These are phyloP conservation scores for Sebastes miniatus DNA, from an alignment of 2,797 vertebrate species.

Conservation along the genomic window DNA sequence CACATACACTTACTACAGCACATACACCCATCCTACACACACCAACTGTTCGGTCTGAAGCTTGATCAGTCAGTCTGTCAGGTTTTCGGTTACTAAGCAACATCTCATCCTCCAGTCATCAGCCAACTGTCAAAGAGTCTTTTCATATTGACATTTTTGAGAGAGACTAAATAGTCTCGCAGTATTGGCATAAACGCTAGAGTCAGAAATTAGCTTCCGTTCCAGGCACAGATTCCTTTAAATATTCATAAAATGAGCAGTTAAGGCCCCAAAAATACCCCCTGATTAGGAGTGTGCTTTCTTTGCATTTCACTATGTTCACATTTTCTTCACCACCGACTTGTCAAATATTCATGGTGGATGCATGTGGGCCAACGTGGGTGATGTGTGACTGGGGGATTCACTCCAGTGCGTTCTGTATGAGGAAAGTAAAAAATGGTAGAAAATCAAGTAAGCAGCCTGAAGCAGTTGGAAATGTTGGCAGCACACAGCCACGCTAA, in stretches of 20 bases:
- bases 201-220: constrained; percentile 18
- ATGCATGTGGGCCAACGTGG: neutral
- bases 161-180: constrained; percentile 20
- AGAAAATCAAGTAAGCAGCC: neutral
- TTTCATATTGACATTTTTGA: constrained; percentile 50
- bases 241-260: constrained; percentile 33
- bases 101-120: constrained; percentile 54
- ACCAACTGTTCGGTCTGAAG: constrained; percentile 64
- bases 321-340: neutral
- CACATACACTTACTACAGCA: constrained; percentile 19
- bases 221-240: neutral
- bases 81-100: constrained; percentile 69
- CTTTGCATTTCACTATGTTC: neutral
- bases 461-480: constrained; percentile 6
- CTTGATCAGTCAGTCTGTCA: constrained; percentile 64
- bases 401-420: neutral
- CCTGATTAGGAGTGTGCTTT: neutral
- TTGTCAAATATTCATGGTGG: neutral
- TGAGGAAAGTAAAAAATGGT: neutral
- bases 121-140: constrained; percentile 53
- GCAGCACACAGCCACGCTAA: neutral
- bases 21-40: constrained; percentile 52
- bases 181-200: neutral
- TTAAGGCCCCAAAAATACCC: neutral
- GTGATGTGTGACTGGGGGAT: constrained; percentile 7